A percentile compares a stretch with the other conserved stretches of the same genome.
Conservation (phyloP, 2,113 vertebrate genomes). For the Rhea americana region DNA sequence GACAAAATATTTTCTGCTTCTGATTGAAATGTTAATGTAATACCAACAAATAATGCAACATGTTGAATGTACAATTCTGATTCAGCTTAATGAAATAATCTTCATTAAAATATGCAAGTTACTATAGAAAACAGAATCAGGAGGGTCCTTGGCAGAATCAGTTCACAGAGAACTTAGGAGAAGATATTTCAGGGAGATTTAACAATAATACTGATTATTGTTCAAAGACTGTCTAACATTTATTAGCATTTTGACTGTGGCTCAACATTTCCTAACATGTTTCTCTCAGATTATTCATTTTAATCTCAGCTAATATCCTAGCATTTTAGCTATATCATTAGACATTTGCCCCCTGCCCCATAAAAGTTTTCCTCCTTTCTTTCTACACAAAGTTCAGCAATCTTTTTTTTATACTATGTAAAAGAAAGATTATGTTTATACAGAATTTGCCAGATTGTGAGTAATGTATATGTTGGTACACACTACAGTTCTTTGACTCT, state of each 20-base stretch:
- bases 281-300: neutral
- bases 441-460: neutral
- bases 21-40: neutral
- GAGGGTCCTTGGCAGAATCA: neutral
- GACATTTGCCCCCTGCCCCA: neutral
- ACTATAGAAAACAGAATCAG: neutral
- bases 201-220: neutral
- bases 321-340: neutral
- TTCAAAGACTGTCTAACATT: neutral
- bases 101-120: neutral
- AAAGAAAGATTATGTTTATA: neutral
- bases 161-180: neutral
- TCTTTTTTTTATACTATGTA: neutral
- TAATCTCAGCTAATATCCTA: neutral
- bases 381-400: neutral
- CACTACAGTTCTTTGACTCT: neutral
- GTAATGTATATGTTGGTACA: neutral
- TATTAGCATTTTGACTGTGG: neutral
- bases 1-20: neutral
- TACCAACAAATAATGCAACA: neutral
- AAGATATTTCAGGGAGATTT: neutral
- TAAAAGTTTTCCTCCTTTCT: neutral
- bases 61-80: neutral
- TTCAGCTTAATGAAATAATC: neutral
- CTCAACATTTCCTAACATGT: neutral